Evolutionary conservation across 2,888 invertebrate species (phyloP).

Genomic region (Digitonthophagus gazella): DNA sequence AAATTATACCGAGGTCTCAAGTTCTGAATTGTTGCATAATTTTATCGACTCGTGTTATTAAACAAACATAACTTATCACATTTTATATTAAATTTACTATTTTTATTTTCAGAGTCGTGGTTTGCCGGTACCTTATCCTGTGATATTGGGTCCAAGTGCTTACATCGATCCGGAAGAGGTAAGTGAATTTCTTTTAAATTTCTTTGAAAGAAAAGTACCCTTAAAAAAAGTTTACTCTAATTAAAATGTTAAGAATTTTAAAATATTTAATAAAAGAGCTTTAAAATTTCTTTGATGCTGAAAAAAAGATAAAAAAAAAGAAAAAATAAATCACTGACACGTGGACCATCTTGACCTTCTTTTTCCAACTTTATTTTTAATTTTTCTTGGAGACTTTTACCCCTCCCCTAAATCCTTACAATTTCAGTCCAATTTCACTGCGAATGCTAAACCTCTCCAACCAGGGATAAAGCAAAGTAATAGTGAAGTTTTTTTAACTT

Average conservation of each 20-base stretch:
- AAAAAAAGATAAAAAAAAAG: not conserved
- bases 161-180: conserved; percentile 58
- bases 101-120: conserved; percentile 54
- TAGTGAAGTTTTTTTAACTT: too few relatives aligned
- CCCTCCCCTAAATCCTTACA: not conserved
- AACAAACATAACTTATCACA: too few relatives aligned
- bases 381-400: not conserved
- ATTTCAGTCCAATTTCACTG: not conserved
- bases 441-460: not conserved
- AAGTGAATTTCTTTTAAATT: too few relatives aligned
- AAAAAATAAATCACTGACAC: not conserved
- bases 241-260: too few relatives aligned
- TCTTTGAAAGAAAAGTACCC: too few relatives aligned
- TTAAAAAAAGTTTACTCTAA: too few relatives aligned
- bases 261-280: too few relatives aligned
- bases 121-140: conserved; percentile 55
- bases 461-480: not conserved
- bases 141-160: conserved; percentile 57
- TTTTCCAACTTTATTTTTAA: not conserved
- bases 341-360: not conserved
- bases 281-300: too few relatives aligned
- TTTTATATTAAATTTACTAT: conserved; percentile 18
- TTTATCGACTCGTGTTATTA: too few relatives aligned
- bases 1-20: too few relatives aligned
- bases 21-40: too few relatives aligned